phyloP scores from a whole-genome alignment of 2,888 invertebrate genomes.

The Lasioglossum vierecki region DNA sequence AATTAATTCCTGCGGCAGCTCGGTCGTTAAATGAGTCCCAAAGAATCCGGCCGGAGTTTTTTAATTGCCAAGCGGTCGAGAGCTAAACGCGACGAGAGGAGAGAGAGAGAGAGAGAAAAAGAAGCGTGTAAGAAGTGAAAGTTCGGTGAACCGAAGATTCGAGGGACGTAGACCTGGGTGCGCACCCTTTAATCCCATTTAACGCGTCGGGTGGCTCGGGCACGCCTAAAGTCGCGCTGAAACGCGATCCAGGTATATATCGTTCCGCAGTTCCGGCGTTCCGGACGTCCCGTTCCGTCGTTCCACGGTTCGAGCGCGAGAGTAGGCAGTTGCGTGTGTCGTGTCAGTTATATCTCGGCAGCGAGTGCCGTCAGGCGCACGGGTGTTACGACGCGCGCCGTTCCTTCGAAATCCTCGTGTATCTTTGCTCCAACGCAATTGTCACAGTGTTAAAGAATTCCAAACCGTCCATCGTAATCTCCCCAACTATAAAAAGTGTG shows the following conservation, averaged over 20 bases:
- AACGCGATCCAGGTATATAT: constrained; percentile 59
- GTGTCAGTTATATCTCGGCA: constrained; percentile 83
- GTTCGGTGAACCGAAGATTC: constrained; percentile 22
- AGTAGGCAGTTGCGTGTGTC: constrained; percentile 75
- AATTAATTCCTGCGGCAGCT: not conserved
- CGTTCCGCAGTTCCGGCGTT: constrained; percentile 70
- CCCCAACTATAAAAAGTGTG: not conserved
- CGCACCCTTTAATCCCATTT: constrained; percentile 49
- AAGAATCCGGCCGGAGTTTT: not conserved
- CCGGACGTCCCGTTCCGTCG: constrained; percentile 69
- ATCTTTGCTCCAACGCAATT: not conserved
- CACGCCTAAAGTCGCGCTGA: constrained; percentile 56
- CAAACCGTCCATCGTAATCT: not conserved
- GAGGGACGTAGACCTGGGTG: constrained; percentile 11
- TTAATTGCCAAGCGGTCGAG: not conserved
- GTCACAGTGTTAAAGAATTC: not conserved
- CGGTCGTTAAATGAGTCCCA: not conserved
- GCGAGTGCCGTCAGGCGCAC: constrained; percentile 80
- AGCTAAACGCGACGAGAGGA: not conserved
- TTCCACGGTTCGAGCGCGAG: constrained; percentile 69
- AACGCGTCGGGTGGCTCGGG: constrained; percentile 47
- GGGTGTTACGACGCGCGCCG: constrained; percentile 62
- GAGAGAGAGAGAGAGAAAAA: not conserved
- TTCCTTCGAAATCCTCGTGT: constrained; percentile 51
- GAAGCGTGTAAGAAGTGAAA: not conserved